Evolutionary conservation across 2,113 vertebrate genomes (phyloP), one percentile per base, ranked within the genome.

Genomic region (Halcyon malimbica): DNA sequence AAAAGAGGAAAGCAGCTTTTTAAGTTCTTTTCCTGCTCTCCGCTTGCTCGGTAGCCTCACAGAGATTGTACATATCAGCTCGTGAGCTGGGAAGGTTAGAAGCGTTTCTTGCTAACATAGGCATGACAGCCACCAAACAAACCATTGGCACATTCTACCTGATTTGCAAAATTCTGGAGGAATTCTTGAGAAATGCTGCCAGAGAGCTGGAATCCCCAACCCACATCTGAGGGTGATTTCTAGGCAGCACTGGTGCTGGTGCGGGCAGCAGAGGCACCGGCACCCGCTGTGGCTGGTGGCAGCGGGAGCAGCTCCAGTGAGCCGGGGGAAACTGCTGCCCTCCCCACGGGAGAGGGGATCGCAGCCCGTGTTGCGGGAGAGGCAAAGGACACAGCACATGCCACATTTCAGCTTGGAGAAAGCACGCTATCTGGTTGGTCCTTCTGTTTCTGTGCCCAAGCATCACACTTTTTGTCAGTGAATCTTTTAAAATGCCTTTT

Each of bases 361-460:
- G 0, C 26, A 48, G 57, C 1, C 1, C 8, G 19, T 59, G 25
- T 46, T 39, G 31, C 19, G 42, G 68, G n/a, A 82, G 19, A 53
- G 29, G 44, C 23, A 48, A 63, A 85, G 54, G 19, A 41, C 31
- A 5, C 0, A 3, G 7, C 23, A 11, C 0, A 0, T 17, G 25
- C 11, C n/a, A n/a, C 29, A 26, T 23, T 77, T 84, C 35, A 39
- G 33, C 10, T 26, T 46, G 28, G 31, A 60, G 44, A 60, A 67
- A 60, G 9, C 4, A 6, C 1, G 0, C 25, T 50, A 0, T 25
- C 28, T 60, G 13, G 20, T 63, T 37, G 26, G 29, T 10, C 28
- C 31, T 73, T 15, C 33, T 70, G 31, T 28, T 75, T 37, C 70
- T 48, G 5, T 57, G 21, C 3, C 12, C 9, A 23, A 79, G 17